Evolutionary conservation across 1,140 invertebrate species (phyloP), one percentile per base, ranked within the genome.

Genomic region (Drosophila neocordata): DNA sequence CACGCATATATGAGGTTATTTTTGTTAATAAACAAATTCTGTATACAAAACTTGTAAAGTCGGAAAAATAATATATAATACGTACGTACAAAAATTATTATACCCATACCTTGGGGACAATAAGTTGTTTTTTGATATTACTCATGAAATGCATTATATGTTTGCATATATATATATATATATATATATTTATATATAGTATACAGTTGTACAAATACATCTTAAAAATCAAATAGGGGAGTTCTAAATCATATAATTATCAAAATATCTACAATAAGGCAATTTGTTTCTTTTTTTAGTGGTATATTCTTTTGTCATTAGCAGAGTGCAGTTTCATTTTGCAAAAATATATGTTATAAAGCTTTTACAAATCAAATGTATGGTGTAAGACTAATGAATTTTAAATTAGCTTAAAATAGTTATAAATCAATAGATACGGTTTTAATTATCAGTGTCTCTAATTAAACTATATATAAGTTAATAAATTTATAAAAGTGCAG

Each of bases 401-500:
- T 15, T 18, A 20, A 20, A 15, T 48, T 48, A 48, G 15, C 15
- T 48, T 48, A 48, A 9, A 0, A n/a, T 48, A 9, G 8, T 11
- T 13, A 20, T 31, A 31, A 31, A 31, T 31, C 4, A 31, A 4
- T 4, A 31, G 27, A 31, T 31, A 31, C 27, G 27, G 6, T 48
- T 11, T 48, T 9, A 44, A 44, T 44, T 44, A 44, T 18, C 41
- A 18, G 41, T 44, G 41, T 2, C 41, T 18, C 15, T 20, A 48
- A 48, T 18, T 20, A 48, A 48, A 20, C 18, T 48, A 48, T 20
- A 48, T 15, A 48, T 20, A 48, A 48, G 15, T 20, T 20, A 48
- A 48, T 48, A 20, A 20, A 20, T 48, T 48, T 60, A 58, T 71
- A 61, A 73, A 68, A 57, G 31, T 58, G 13, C 15, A 11, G 1